phyloP scores from a whole-genome alignment of 2,797 vertebrate species.

The Sylvilagus floridanus region DNA sequence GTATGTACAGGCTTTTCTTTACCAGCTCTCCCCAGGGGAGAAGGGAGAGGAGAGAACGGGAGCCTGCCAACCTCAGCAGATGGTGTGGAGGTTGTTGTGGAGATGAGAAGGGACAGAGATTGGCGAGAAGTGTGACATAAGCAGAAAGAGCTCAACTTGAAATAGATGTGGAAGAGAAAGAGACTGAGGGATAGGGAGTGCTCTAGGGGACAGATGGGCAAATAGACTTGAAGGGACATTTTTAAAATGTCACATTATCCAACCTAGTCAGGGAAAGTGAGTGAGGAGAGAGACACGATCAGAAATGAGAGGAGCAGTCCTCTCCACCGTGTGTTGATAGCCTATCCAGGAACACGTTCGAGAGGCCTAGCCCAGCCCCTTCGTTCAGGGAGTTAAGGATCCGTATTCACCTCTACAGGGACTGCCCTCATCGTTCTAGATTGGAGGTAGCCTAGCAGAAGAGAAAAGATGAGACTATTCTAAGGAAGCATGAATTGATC shows the following conservation, averaged over 20 bases:
- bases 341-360: not conserved
- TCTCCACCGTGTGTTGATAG: not conserved
- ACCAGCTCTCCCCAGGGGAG: conserved; percentile 70
- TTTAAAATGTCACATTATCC: conserved; percentile 73
- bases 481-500: not conserved
- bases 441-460: not conserved
- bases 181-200: conserved; percentile 58
- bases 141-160: conserved; percentile 80
- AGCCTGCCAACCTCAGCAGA: conserved; percentile 79
- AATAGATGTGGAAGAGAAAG: conserved; percentile 72
- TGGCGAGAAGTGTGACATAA: conserved; percentile 77
- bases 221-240: conserved; percentile 78
- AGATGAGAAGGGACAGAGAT: conserved; percentile 72
- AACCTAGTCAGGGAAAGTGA: conserved; percentile 65
- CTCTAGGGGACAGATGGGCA: conserved; percentile 78
- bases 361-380: not conserved
- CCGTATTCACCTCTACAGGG: not conserved
- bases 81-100: conserved; percentile 76
- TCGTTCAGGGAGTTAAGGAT: not conserved
- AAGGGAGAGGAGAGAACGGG: conserved; percentile 62
- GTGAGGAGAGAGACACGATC: not conserved
- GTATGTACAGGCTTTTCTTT: conserved; percentile 58
- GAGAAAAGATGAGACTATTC: not conserved
- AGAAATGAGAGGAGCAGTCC: not conserved
- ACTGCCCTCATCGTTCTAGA: not conserved